Base-by-base conservation (phyloP, 2,113 vertebrate species). In the Oryzias javanicus region DNA sequence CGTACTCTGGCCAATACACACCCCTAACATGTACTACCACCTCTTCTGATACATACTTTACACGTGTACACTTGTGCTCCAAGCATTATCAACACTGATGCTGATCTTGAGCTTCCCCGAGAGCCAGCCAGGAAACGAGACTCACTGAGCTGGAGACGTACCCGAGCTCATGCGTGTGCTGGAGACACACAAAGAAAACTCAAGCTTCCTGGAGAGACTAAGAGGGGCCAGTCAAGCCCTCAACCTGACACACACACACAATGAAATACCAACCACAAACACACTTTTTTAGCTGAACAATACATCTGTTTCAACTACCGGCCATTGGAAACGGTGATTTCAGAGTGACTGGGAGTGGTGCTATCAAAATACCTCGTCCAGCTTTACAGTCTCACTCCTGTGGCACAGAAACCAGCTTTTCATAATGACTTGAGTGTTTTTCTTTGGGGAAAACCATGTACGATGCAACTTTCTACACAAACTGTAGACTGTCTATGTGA, bases 151-250 rank as follows among this genome's bases (percentile, higher is more conserved):
- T 78, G 69, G 59, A 78, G 76, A 46, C 59, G 44, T 64, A 51
- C 48, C 51, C 50, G 60, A 65, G 50, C 59, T 42, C 55, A 40
- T 56, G 57, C 58, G 49, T 45, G 53, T 60, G 27, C 35, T 35
- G 53, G 20, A 17, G 22, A 49, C 50, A 66, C 52, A 55, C 52
- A 35, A 83, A 20, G 73, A 82, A 75, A 80, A 65, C 70, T 84
- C 79, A 83, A 83, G 87, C 88, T 76, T 89, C 88, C 86, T 88
- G 88, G 83, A 87, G 83, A 89, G 88, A 89, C 86, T 80, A 74
- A 77, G 80, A 69, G 86, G 88, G 88, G 88, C 88, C 86, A 88
- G 72, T 63, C 73, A 59, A 50, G 72, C 42, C 22, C 61, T 74
- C 35, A 57, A 67, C 74, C 76, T 80, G 74, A 79, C 64, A 76